Evolutionary conservation across 2,113 vertebrate genomes (phyloP).

Genomic region (Dipodomys spectabilis): DNA sequence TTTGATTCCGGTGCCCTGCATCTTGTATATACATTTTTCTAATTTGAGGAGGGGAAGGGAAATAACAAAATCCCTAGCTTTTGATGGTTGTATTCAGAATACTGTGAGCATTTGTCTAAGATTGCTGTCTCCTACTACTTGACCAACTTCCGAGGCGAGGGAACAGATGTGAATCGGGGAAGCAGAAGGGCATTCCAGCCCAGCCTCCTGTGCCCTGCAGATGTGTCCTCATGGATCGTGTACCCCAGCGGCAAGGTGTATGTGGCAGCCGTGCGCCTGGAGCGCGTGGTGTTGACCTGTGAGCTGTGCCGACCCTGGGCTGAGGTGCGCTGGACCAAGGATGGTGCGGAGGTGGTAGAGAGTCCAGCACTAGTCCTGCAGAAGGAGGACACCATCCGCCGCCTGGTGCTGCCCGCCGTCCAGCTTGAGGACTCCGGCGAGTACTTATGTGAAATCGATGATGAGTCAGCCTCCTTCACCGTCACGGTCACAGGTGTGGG

Average conservation of each 20-base stretch:
- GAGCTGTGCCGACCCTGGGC: conserved; percentile 91
- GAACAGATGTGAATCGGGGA: background rate
- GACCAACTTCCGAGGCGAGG: background rate
- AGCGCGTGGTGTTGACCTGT: conserved; percentile 94
- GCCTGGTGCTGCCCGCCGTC: conserved; percentile 91
- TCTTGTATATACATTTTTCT: too few species aligned
- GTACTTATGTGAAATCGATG: conserved; percentile 93
- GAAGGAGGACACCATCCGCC: conserved; percentile 89
- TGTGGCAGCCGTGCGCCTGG: conserved; percentile 87
- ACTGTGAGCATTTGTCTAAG: background rate
- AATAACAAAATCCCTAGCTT: background rate
- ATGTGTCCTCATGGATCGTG: conserved; percentile 86
- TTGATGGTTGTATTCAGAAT: too few species aligned
- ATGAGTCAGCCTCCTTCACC: conserved; percentile 94
- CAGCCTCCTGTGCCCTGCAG: conserved; percentile 35
- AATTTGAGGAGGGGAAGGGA: too few species aligned
- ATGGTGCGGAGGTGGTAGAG: conserved; percentile 91
- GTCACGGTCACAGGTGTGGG: conserved; percentile 93
- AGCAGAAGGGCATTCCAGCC: background rate
- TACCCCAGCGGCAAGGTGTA: conserved; percentile 88
- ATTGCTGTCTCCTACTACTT: too few species aligned
- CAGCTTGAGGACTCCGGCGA: conserved; percentile 92
- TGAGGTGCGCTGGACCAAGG: conserved; percentile 93
- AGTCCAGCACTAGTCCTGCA: conserved; percentile 89
- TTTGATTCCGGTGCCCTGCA: too few species aligned